Evolutionary conservation across 1,140 invertebrate species (phyloP).

Genomic region (Hylyphantes graminicola): DNA sequence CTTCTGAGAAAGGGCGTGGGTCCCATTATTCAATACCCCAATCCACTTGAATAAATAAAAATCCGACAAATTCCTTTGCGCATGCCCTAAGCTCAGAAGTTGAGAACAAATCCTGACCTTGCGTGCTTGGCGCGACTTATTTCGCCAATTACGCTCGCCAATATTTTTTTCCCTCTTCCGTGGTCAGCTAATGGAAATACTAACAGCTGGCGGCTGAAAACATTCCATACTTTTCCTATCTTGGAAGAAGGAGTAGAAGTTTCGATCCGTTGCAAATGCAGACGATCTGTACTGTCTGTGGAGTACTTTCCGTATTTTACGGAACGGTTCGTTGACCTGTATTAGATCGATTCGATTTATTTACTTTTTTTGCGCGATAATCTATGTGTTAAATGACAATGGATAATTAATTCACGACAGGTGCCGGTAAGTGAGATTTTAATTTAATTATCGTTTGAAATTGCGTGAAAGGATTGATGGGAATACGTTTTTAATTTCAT

Average conservation of each 20-base stretch:
- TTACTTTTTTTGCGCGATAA: too few relatives aligned
- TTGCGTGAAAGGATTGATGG: too few relatives aligned
- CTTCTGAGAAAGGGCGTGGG: neutral
- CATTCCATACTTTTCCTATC: too few relatives aligned
- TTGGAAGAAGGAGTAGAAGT: too few relatives aligned
- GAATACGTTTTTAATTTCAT: too few relatives aligned
- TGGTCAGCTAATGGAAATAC: neutral
- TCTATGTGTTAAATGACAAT: too few relatives aligned
- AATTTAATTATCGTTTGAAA: too few relatives aligned
- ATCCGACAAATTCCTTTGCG: neutral
- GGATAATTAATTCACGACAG: too few relatives aligned
- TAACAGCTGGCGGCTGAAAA: too few relatives aligned
- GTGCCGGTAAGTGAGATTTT: too few relatives aligned
- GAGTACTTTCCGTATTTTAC: neutral
- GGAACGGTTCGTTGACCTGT: slow-evolving; percentile 16
- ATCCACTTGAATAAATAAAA: neutral
- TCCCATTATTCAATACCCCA: neutral
- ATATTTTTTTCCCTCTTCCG: neutral
- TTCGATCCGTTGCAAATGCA: too few relatives aligned
- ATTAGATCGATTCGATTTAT: too few relatives aligned
- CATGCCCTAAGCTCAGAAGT: neutral
- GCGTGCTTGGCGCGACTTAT: slow-evolving; percentile 6
- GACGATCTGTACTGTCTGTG: neutral
- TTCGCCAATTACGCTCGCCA: slow-evolving; percentile 7
- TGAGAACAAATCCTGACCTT: neutral